Conservation (phyloP, 1,140 invertebrate species). For the Bombus balteatus region DNA sequence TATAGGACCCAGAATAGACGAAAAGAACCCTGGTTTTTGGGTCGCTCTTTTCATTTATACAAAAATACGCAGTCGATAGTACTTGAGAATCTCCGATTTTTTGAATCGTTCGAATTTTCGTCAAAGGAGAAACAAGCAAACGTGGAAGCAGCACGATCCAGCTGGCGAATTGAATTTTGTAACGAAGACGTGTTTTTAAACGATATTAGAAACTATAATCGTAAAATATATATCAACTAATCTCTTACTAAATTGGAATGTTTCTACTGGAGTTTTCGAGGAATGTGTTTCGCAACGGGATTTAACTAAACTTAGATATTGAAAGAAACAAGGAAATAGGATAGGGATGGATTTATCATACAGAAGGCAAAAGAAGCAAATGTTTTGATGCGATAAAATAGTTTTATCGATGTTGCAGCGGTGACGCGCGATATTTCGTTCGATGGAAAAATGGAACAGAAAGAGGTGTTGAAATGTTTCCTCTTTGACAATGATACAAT, state of each 20-base stretch:
- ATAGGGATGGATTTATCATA: too few relatives aligned
- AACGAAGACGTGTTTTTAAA: slow-evolving; percentile 4
- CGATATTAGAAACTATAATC: not conserved
- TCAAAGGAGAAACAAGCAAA: not conserved
- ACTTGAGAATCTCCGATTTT: accelerated
- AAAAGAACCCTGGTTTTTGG: too few relatives aligned
- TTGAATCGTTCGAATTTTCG: too few relatives aligned
- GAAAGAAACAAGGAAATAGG: too few relatives aligned
- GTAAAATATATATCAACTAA: slow-evolving; percentile 3
- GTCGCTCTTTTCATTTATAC: too few relatives aligned
- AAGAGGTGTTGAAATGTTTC: not conserved
- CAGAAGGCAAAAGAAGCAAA: not conserved
- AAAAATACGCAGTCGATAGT: too few relatives aligned
- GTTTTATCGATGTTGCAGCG: not conserved
- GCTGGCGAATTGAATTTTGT: not conserved
- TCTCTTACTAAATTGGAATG: not conserved
- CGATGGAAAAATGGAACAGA: not conserved
- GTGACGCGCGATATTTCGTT: too few relatives aligned
- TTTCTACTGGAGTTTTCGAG: not conserved
- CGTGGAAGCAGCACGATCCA: too few relatives aligned
- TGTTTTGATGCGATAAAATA: not conserved
- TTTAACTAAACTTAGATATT: not conserved
- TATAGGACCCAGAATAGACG: too few relatives aligned
- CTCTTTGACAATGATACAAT: not conserved
- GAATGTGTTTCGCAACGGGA: not conserved